These are phyloP conservation scores for Catharus ustulatus DNA, from an alignment of 2,797 vertebrate species.

Conservation along the genomic window DNA sequence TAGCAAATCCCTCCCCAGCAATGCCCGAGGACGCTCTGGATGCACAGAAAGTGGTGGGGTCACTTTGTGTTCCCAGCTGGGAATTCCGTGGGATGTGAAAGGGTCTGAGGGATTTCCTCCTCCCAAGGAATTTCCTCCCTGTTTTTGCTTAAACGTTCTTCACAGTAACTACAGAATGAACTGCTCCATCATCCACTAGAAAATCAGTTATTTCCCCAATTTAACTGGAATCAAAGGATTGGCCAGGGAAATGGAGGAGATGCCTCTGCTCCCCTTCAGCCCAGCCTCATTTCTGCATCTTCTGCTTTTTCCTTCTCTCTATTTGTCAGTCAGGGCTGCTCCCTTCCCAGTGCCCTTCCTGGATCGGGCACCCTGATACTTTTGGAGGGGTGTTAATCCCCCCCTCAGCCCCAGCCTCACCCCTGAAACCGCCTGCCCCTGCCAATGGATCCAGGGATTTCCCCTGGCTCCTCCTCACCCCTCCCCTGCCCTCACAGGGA, in stretches of 20 bases:
- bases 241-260: not conserved
- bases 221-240: not conserved
- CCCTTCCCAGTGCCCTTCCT: not conserved
- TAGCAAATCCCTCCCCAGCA: not conserved
- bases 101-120: not conserved
- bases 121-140: not conserved
- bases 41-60: rapidly evolving
- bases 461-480: not conserved
- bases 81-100: not conserved
- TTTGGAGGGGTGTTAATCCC: not conserved
- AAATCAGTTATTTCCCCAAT: not conserved
- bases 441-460: not conserved
- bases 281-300: not conserved
- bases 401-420: not conserved
- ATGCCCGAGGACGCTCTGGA: not conserved
- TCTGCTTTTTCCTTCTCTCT: not conserved
- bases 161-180: not conserved
- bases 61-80: rapidly evolving
- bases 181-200: not conserved
- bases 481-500: not conserved
- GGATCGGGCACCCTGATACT: rapidly evolving
- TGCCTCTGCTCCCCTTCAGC: too few species aligned
- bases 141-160: not conserved
- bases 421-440: not conserved
- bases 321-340: rapidly evolving